Evolutionary conservation across 2,888 invertebrate genomes (phyloP).

Genomic region (Ochropleura leucogaster): DNA sequence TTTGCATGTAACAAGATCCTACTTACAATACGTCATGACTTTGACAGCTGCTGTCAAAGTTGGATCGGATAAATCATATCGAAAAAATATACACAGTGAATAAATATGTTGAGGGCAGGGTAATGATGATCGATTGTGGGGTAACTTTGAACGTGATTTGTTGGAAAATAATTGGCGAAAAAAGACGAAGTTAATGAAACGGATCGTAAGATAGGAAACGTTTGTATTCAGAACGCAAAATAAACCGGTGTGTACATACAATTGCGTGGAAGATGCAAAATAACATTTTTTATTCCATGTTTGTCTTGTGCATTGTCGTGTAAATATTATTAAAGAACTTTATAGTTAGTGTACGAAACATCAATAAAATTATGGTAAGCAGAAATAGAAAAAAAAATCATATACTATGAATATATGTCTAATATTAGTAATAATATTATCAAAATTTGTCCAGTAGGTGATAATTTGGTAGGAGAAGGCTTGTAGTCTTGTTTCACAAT

Average conservation of each 20-base stretch:
- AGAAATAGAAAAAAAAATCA: too few species aligned
- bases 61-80: conserved; percentile 61
- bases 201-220: conserved; percentile 35
- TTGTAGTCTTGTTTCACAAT: background rate
- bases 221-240: conserved; percentile 17
- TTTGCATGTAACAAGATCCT: conserved; percentile 37
- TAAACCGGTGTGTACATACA: background rate
- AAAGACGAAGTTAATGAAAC: conserved; percentile 49
- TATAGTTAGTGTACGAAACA: too few species aligned
- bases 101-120: conserved; percentile 59
- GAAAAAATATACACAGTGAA: conserved; percentile 61
- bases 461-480: background rate
- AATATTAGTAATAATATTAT: too few species aligned
- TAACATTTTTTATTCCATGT: too few species aligned
- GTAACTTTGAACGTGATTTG: conserved; percentile 60
- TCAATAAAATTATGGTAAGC: too few species aligned
- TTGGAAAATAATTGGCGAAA: conserved; percentile 54
- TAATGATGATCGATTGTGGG: conserved; percentile 69
- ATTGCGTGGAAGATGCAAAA: too few species aligned
- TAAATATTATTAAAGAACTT: too few species aligned
- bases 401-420: too few species aligned
- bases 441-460: too few species aligned
- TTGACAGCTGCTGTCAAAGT: conserved; percentile 68
- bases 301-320: too few species aligned
- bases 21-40: conserved; percentile 63